Evolutionary conservation across 2,113 vertebrate species (phyloP).

Genomic region (Bagarius yarrelli): DNA sequence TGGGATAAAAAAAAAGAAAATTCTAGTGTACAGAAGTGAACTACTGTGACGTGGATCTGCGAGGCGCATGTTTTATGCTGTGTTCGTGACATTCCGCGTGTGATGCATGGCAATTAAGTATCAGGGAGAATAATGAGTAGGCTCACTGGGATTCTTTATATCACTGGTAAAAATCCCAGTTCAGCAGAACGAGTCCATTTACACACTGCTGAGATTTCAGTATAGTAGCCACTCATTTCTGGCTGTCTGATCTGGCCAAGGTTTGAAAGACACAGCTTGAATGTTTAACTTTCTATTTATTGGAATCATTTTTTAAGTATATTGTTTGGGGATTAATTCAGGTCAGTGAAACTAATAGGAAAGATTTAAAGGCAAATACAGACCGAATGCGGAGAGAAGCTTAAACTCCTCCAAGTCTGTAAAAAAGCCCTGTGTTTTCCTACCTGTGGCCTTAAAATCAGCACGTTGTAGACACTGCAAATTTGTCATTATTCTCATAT

Average conservation of each 20-base stretch:
- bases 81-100: slow-evolving; percentile 24
- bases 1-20: not conserved
- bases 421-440: slow-evolving; percentile 15
- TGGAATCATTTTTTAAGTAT: not conserved
- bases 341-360: not conserved
- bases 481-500: slow-evolving; percentile 62
- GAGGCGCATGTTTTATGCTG: not conserved
- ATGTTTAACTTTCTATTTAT: not conserved
- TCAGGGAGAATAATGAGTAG: slow-evolving; percentile 51
- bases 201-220: slow-evolving; percentile 10
- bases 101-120: slow-evolving; percentile 28
- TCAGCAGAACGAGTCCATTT: slow-evolving; percentile 15
- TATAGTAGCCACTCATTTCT: not conserved
- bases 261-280: not conserved
- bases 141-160: not conserved
- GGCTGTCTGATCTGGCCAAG: slow-evolving; percentile 15
- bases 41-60: slow-evolving; percentile 9
- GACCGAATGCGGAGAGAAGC: not conserved
- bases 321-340: not conserved
- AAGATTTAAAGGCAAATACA: not conserved
- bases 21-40: not conserved
- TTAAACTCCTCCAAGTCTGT: not conserved
- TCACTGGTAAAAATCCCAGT: slow-evolving; percentile 11
- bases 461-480: not conserved
- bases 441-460: slow-evolving; percentile 10